A percentile compares a stretch with the other conserved stretches of the same genome.
Evolutionary conservation across 2,888 invertebrate genomes (phyloP).

Genomic region (Rhamphomyia laevipes): DNA sequence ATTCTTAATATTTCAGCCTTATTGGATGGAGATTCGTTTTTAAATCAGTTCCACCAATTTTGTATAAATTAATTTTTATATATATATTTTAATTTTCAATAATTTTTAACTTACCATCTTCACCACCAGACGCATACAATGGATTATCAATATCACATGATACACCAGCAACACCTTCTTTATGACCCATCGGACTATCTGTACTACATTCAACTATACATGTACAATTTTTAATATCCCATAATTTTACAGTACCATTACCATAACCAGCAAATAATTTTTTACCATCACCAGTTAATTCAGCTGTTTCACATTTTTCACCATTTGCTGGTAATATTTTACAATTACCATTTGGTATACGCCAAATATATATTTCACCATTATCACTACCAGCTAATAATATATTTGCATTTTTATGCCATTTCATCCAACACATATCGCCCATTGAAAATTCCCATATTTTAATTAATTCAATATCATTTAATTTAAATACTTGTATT

Average conservation of each 20-base stretch:
- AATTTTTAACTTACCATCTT: conserved; percentile 42
- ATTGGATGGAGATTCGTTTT: too few relatives aligned
- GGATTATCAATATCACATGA: conserved; percentile 59
- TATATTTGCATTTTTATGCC: conserved; percentile 77
- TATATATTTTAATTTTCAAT: too few relatives aligned
- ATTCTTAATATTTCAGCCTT: too few relatives aligned
- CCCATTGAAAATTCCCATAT: conserved; percentile 68
- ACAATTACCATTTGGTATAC: conserved; percentile 69
- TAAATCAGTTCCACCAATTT: too few relatives aligned
- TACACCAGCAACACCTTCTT: conserved; percentile 48
- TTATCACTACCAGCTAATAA: conserved; percentile 63
- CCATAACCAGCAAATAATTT: conserved; percentile 70
- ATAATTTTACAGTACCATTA: conserved; percentile 70
- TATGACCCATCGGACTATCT: conserved; percentile 40
- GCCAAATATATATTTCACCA: conserved; percentile 84
- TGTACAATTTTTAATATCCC: conserved; percentile 66
- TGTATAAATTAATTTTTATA: too few relatives aligned
- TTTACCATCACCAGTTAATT: conserved; percentile 56
- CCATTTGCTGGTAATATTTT: conserved; percentile 66
- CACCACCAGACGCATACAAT: conserved; percentile 55
- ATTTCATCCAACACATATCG: conserved; percentile 72
- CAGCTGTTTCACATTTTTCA: conserved; percentile 51
- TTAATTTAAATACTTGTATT: conserved; percentile 42
- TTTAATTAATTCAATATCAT: conserved; percentile 39
- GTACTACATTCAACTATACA: conserved; percentile 26